Base-by-base conservation (phyloP, 2,888 invertebrate species). In the Ophion obscuratus region DNA sequence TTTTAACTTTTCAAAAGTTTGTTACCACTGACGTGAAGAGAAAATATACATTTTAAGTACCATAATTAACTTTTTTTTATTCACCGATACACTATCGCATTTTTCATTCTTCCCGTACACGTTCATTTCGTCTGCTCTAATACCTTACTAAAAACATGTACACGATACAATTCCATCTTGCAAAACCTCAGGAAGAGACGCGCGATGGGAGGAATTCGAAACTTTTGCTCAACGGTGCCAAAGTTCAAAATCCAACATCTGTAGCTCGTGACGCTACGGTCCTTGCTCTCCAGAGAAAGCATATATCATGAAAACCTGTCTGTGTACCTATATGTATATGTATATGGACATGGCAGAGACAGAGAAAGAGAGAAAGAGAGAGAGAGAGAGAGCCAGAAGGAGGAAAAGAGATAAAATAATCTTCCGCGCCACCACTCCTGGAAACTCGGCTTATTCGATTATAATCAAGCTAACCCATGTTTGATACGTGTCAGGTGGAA, bases 401-500 rank as follows among this genome's bases (percentile, higher is more conserved):
- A 44, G 61, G 17, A 40, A 61, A 62, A 20, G 79, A 71, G 79
- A 62, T 62, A 79, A 62, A 77, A 57, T 40, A 67, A 24, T 77
- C 67, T 67, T 24, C 31, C 59, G 53, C 67, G 64, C 24, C 57
- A 62, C 57, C 70, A 64, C 75, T 83, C 61, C 40, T 27, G 81
- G 67, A 84, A 86, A 83, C 71, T 76, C 88, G 85, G 84, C 87
- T 89, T 89, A 90, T 92, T 92, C 89, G 90, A 91, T 91, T 90
- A 92, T 91, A 91, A 92, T 93, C 92, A 91, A 91, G 91, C 91
- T 92, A 92, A 93, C 92, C 92, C 89, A 91, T 92, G 89, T 93
- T 92, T 91, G 91, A 93, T 92, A 90, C 91, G 92, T 90, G 92
- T 89, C 93, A 92, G 92, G 90, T 93, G 93, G 90, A 90, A 90